These are phyloP conservation scores for Esperia sulphurella DNA, from an alignment of 2,888 invertebrate species.

Conservation along the genomic window DNA sequence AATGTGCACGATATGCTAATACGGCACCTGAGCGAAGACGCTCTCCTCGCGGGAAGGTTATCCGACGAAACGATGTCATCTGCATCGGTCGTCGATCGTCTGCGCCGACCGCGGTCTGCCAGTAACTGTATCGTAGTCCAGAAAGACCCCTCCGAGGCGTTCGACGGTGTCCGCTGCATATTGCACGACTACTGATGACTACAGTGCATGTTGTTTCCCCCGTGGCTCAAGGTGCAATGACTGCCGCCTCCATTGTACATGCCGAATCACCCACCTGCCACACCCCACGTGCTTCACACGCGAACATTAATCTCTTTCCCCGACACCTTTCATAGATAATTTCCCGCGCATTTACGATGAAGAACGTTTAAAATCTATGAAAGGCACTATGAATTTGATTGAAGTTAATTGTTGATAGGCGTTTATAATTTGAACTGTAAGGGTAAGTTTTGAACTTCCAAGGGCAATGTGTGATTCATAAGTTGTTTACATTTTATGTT, in stretches of 20 bases:
- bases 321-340: constrained; percentile 53
- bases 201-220: constrained; percentile 50
- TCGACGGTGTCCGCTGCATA: constrained; percentile 65
- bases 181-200: constrained; percentile 22
- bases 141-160: constrained; percentile 72
- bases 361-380: constrained; percentile 23
- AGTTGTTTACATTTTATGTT: neutral
- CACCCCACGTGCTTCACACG: constrained; percentile 63
- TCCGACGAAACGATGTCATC: constrained; percentile 36
- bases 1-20: constrained; percentile 1
- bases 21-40: constrained; percentile 62
- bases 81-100: constrained; percentile 59
- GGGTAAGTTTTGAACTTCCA: constrained; percentile 1
- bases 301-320: constrained; percentile 67
- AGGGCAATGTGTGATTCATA: neutral
- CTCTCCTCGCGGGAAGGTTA: constrained; percentile 27
- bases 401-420: constrained; percentile 16
- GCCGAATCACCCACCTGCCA: constrained; percentile 29
- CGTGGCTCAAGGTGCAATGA: constrained; percentile 71
- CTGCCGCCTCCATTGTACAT: constrained; percentile 55
- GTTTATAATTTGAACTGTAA: constrained; percentile 9
- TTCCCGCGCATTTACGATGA: constrained; percentile 43
- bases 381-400: constrained; percentile 11
- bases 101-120: constrained; percentile 71
- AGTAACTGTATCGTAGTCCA: constrained; percentile 83